Conservation (phyloP, 2,113 vertebrate genomes). For the Pithys albifrons region DNA sequence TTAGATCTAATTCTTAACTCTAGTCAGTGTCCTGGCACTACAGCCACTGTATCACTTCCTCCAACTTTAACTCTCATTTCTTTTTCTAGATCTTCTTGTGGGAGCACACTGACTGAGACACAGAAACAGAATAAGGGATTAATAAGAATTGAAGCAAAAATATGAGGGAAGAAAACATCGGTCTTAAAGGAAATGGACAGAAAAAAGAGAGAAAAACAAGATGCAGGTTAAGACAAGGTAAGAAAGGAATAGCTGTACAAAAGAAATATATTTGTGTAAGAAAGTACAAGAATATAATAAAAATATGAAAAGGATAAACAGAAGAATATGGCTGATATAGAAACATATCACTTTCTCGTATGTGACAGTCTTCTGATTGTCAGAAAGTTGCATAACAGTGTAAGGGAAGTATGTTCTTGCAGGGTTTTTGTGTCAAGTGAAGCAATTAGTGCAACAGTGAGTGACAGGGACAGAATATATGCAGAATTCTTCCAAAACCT, state of each 20-base stretch:
- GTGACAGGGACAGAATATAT: neutral
- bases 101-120: neutral
- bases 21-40: neutral
- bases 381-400: neutral
- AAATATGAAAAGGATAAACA: neutral
- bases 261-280: neutral
- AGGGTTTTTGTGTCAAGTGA: neutral
- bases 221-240: neutral
- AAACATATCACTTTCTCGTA: neutral
- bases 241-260: neutral
- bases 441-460: neutral
- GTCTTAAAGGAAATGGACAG: neutral
- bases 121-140: neutral
- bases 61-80: neutral
- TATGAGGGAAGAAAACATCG: neutral
- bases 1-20: neutral
- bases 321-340: neutral
- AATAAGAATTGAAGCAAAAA: neutral
- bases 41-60: neutral
- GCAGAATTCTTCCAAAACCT: neutral
- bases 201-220: neutral
- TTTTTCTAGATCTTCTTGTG: neutral
- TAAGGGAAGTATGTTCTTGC: neutral
- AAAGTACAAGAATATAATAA: neutral
- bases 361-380: neutral